These are phyloP conservation scores for Drosophila auraria DNA, from an alignment of 1,140 invertebrate species.

Conservation along the genomic window DNA sequence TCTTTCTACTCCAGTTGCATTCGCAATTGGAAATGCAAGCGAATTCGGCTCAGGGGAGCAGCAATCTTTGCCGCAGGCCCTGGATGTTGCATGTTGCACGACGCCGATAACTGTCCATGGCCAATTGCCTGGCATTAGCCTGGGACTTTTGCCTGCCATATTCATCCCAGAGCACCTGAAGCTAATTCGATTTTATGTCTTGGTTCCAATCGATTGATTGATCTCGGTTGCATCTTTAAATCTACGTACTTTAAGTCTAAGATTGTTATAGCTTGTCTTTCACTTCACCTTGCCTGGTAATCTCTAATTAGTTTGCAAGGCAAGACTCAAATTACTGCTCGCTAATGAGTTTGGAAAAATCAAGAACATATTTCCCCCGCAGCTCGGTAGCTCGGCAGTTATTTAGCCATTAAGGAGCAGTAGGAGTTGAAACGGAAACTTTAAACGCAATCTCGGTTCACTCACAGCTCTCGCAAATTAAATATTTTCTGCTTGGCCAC, in stretches of 20 bases:
- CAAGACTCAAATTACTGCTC: background rate
- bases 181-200: conserved; percentile 29
- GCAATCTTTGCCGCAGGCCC: conserved; percentile 25
- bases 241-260: background rate
- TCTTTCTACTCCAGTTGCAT: conserved; percentile 43
- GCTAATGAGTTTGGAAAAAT: conserved; percentile 12
- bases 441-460: conserved; percentile 47
- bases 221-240: too few species aligned
- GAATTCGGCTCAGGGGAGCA: conserved; percentile 30
- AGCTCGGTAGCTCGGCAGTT: background rate
- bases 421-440: conserved; percentile 25
- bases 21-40: conserved; percentile 34
- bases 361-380: background rate
- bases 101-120: conserved; percentile 10
- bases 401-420: conserved; percentile 11
- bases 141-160: conserved; percentile 23
- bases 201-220: conserved; percentile 11
- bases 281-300: background rate
- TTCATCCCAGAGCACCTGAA: conserved; percentile 15
- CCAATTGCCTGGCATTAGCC: conserved; percentile 41
- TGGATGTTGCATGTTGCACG: conserved; percentile 30
- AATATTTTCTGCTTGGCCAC: conserved; percentile 47
- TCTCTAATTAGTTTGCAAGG: conserved; percentile 10
- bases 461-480: conserved; percentile 39
- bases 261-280: background rate